Evolutionary conservation across 1,140 invertebrate species (phyloP), one percentile per base, ranked within the genome.

Genomic region (Vanessa tameamea): DNA sequence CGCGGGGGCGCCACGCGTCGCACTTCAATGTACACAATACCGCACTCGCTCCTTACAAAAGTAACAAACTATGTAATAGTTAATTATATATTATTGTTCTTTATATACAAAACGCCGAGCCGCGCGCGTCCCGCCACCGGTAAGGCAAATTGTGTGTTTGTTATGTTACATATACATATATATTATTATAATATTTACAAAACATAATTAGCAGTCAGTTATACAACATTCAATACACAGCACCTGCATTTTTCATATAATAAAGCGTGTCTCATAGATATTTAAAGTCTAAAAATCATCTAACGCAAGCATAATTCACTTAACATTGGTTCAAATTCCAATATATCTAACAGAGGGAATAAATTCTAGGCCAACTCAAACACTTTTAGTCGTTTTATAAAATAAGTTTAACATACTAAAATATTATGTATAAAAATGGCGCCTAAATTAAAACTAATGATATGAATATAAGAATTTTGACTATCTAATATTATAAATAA

Each of bases 391-490:
- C 79, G 78, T 74, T 79, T 61, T 67, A 57, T 81, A 77, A 84
- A 85, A 81, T 12, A 78, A 82, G 80, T 78, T 83, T 75, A 88
- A 86, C 78, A 79, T 84, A 86, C 76, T 81, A 82, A 81, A 55
- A 57, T 23, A 13, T 57, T 83, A 82, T 77, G 83, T 78, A 72
- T 70, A 84, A 83, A 87, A 92, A 86, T 88, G 84, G 82, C 82
- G 80, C 81, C 89, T 91, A 91, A 92, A 91, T 85, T 91, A 91
- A 87, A 92, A 80, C 90, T 92, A 92, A 90, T 92, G 90, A 92
- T 92, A 92, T 92, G 90, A 90, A 92, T 86, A 89, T 88, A 86
- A 90, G 72, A 92, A 92, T 92, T 91, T 92, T 82, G 87, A 86
- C 90, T 92, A 92, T 90, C 90, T 92, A 91, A 78, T 77, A 81